Base-by-base conservation (phyloP, 2,888 invertebrate species). In the Chymomyza caudatula region DNA sequence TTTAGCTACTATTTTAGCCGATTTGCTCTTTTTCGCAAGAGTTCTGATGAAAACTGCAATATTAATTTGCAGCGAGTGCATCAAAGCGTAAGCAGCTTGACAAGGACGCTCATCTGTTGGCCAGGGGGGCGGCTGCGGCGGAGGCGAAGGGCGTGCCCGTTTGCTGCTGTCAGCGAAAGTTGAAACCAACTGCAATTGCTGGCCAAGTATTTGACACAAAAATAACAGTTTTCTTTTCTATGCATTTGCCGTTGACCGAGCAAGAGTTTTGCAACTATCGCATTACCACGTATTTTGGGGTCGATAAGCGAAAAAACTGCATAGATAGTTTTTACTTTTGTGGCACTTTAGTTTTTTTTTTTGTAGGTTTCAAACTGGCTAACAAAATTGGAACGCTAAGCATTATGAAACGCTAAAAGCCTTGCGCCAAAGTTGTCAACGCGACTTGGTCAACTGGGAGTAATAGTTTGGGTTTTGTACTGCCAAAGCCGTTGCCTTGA, bases 1-100 rank as follows among this genome's bases (percentile, higher is more conserved):
- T 1, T 37, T 11, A 37, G 29, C 29, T 37, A 11, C 29, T 37
- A 37, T 37, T 37, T 8, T 0, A 37, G 29, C 8, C 8, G 29
- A 11, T 37, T 13, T 37, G 8, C 2, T 13, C 29, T 11, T 37
- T 3, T 2, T 11, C 2, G 29, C 29, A 8, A 11, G 29, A 37
- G 11, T 11, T 37, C 8, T 37, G 29, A 11, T 17, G 51, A 74
- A 76, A 71, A 77, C 61, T 79, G 83, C 80, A 80, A 80, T 80
- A 80, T 80, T 80, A 80, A 80, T 80, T 80, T 80, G 85, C 85
- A 80, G 85, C 85, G 85, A 80, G 80, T 80, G 83, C 80, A 80
- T 85, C 83, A 79, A 65, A 86, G 77, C 75, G 62, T 79, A 55
- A 49, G 70, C 42, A 17, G 63, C 8, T 17, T 8, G 43, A 25